A percentile compares a stretch with the other conserved stretches of the same genome.
Conservation (phyloP, 2,888 invertebrate genomes). For the Trachelus stipa region DNA sequence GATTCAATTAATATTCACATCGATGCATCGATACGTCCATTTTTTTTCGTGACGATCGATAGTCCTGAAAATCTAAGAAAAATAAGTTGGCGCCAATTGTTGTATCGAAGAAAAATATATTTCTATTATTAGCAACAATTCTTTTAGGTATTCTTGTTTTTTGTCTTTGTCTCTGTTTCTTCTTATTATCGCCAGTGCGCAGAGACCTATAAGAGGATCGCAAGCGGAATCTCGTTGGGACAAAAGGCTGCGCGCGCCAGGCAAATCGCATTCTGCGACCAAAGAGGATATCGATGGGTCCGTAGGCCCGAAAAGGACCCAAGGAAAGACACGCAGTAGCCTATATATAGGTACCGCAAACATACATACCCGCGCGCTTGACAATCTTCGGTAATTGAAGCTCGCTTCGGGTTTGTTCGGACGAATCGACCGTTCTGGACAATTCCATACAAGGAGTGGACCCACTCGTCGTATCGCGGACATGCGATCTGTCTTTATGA, state of each 20-base stretch:
- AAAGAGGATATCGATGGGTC: background rate
- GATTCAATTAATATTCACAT: background rate
- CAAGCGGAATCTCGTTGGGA: conserved; percentile 19
- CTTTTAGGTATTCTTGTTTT: background rate
- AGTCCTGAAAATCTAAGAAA: background rate
- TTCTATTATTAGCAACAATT: background rate
- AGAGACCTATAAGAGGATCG: background rate
- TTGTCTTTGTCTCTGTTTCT: background rate
- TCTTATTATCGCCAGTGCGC: background rate
- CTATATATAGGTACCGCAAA: background rate
- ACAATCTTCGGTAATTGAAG: conserved; percentile 34
- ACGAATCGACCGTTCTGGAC: conserved; percentile 41
- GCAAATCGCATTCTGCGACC: conserved; percentile 10
- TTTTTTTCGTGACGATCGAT: background rate
- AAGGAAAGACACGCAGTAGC: background rate
- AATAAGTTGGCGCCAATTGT: background rate
- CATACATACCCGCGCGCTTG: background rate
- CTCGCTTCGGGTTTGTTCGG: conserved; percentile 28
- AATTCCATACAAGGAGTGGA: conserved; percentile 45
- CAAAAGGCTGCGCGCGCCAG: conserved; percentile 17
- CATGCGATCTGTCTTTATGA: conserved; percentile 58
- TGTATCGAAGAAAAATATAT: background rate
- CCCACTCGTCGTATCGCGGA: conserved; percentile 40
- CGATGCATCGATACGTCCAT: background rate
- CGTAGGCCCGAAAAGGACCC: background rate